A percentile compares a stretch with the other conserved stretches of the same genome.
Conservation (phyloP, 2,113 vertebrate species). For the Pterophyllum scalare region DNA sequence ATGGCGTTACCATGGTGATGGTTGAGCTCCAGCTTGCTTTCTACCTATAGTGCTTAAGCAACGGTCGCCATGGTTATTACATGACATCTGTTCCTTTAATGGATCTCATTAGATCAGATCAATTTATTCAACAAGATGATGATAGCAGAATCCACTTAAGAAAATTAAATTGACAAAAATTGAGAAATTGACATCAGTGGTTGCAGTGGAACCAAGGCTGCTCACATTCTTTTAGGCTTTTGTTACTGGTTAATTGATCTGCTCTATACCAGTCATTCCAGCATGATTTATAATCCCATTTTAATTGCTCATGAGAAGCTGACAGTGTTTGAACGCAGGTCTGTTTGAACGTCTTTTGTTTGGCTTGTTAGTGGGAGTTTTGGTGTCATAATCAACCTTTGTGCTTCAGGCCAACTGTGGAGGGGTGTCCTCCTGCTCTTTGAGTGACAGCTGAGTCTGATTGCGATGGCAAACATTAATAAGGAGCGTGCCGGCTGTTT, state of each 20-base stretch:
- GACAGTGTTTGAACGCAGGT: neutral
- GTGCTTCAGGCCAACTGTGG: neutral
- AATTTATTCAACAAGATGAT: slow-evolving; percentile 46
- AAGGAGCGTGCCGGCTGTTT: slow-evolving; percentile 24
- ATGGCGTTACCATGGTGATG: slow-evolving; percentile 77
- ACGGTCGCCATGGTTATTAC: slow-evolving; percentile 71
- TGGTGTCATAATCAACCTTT: slow-evolving; percentile 28
- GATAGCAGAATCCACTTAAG: slow-evolving; percentile 25
- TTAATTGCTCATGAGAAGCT: neutral
- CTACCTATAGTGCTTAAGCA: slow-evolving; percentile 74
- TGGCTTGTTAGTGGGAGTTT: slow-evolving; percentile 21
- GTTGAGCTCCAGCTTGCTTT: slow-evolving; percentile 61
- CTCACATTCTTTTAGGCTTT: neutral
- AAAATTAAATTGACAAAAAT: slow-evolving; percentile 32
- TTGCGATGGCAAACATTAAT: slow-evolving; percentile 46
- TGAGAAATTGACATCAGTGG: neutral
- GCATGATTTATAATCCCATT: neutral
- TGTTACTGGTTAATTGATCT: neutral
- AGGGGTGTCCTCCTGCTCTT: slow-evolving; percentile 26
- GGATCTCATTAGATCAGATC: slow-evolving; percentile 58
- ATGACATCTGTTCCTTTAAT: slow-evolving; percentile 71
- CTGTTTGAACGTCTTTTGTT: neutral
- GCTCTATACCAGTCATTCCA: neutral
- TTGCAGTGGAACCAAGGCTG: neutral
- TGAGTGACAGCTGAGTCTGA: slow-evolving; percentile 49